A percentile compares a stretch with the other conserved stretches of the same genome.
phyloP scores from a whole-genome alignment of 2,888 invertebrate genomes.

The Quadriops clusia region DNA sequence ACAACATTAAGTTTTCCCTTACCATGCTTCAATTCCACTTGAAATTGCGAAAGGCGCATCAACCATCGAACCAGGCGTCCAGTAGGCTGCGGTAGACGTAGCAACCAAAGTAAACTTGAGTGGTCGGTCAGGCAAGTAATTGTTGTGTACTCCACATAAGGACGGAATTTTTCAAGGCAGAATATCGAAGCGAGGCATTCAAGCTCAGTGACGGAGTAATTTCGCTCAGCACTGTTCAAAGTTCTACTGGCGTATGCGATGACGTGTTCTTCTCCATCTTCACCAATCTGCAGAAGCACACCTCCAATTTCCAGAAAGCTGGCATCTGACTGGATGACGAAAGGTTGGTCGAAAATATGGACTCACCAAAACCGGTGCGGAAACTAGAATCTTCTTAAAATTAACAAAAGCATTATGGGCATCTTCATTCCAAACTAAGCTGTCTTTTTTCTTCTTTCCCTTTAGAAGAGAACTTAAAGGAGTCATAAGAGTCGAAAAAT shows the following conservation, averaged over 20 bases:
- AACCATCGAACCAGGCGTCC: too few species aligned
- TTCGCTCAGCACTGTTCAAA: slow-evolving; percentile 18
- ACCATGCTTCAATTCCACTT: slow-evolving; percentile 3
- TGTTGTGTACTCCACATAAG: slow-evolving; percentile 17
- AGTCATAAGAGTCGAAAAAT: slow-evolving; percentile 19
- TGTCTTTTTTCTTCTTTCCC: slow-evolving; percentile 16
- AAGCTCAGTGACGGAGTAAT: slow-evolving; percentile 20
- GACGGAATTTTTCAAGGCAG: slow-evolving; percentile 20
- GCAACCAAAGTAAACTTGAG: too few species aligned
- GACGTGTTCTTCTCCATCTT: slow-evolving; percentile 16
- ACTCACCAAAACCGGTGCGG: slow-evolving; percentile 17
- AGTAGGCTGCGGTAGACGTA: too few species aligned
- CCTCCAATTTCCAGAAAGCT: slow-evolving; percentile 17
- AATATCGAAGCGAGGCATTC: slow-evolving; percentile 21
- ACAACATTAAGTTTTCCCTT: too few species aligned
- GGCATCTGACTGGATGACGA: slow-evolving; percentile 22
- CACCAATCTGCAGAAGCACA: slow-evolving; percentile 16
- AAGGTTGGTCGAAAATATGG: slow-evolving; percentile 20
- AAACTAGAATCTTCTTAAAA: slow-evolving; percentile 19
- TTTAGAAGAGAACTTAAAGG: slow-evolving; percentile 19
- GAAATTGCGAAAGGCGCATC: too few species aligned
- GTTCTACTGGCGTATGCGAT: slow-evolving; percentile 21
- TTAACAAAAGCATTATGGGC: slow-evolving; percentile 18
- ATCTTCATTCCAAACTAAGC: slow-evolving; percentile 15
- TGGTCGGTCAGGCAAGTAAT: too few species aligned